Base-by-base conservation (phyloP, 2,888 invertebrate species). In the Drosophila cyrtoloma region DNA sequence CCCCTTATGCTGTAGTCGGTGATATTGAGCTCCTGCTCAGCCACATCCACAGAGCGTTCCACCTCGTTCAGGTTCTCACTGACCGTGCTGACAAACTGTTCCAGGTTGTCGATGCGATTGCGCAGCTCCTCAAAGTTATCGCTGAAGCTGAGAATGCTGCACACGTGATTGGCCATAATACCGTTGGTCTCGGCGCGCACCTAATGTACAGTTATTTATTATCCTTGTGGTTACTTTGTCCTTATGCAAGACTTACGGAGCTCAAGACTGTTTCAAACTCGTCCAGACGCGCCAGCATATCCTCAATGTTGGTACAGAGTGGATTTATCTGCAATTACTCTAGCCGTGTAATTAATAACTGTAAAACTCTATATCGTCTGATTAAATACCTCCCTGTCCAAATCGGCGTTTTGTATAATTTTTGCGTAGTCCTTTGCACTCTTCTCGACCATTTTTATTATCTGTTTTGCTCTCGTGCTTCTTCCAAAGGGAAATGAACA, bases 261-360 rank as follows among this genome's bases (percentile, higher is more conserved):
- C 95, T 94, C 39, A 96, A 90, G 55, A 96, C 94, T 79, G 95
- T 95, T 77, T 95, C 95, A 75, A 96, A 94, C 91, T 96, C 96
- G 92, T 96, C 96, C 32, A 96, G 93, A 71, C 96, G 94, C 1
- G 95, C 95, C 59, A 96, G 91, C 95, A 96, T 96, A 86, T 96
- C 95, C 79, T 96, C 96, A 52, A 96, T 94, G 68, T 94, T 95
- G 88, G 95, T 94, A 92, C 95, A 95, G 30, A 96, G 94, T 4
- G 95, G 95, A 91, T 94, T 94, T 10, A 93, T 91, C 91, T 93
- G 69, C 19, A 6, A 22, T 30, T 60, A 16, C 47, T 28, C 22
- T 19, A 39, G 28, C 26, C 26, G 7, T 19, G 30, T 0, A 22
- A 22, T 33, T 30, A 47, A 3, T 28, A 28, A 26, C 12, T 37